A percentile compares a stretch with the other conserved stretches of the same genome.
phyloP scores from a whole-genome alignment of 2,113 vertebrate genomes.

The Tragelaphus buxtoni region DNA sequence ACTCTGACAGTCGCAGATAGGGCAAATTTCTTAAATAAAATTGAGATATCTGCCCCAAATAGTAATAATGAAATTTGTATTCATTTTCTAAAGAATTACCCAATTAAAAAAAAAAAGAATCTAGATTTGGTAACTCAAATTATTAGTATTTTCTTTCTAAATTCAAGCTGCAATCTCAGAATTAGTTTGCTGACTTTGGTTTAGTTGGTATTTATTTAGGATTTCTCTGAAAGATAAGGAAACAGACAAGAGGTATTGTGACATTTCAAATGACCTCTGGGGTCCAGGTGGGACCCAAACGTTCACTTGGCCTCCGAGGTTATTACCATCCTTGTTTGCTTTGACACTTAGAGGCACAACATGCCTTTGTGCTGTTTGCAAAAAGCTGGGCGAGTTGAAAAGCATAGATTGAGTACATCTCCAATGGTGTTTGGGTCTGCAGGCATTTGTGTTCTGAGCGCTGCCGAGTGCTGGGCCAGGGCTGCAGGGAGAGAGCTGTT shows the following conservation, averaged over 20 bases:
- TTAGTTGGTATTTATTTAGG: background rate
- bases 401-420: slow-evolving; percentile 12
- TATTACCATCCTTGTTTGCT: background rate
- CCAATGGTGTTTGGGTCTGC: background rate
- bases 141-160: background rate
- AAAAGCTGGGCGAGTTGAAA: background rate
- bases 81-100: slow-evolving; percentile 1
- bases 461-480: background rate
- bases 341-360: background rate
- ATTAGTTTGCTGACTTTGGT: background rate
- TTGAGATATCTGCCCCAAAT: background rate
- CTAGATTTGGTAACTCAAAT: background rate
- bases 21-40: slow-evolving; percentile 21
- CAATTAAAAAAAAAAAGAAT: background rate
- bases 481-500: background rate
- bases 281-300: background rate
- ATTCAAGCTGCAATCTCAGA: background rate
- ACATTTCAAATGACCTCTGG: background rate
- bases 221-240: slow-evolving; percentile 24
- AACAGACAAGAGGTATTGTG: background rate
- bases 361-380: background rate
- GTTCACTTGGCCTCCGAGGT: background rate
- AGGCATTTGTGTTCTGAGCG: background rate
- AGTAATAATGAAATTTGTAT: background rate
- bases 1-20: background rate